These are phyloP conservation scores for Rhinichthys osculus DNA, from an alignment of 2,797 vertebrate genomes.

Conservation along the genomic window DNA sequence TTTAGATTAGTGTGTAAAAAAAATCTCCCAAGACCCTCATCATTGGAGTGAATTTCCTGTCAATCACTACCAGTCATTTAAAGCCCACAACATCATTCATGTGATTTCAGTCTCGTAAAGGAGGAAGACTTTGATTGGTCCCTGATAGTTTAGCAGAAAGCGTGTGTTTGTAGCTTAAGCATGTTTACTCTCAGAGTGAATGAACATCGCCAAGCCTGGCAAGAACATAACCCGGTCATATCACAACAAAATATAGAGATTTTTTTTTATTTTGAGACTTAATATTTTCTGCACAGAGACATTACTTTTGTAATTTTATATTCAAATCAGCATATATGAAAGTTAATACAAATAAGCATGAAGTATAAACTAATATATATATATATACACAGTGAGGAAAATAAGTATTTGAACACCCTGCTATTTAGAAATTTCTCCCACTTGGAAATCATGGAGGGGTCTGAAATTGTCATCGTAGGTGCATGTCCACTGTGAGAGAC, in stretches of 20 bases:
- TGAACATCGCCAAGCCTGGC: neutral
- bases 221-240: neutral
- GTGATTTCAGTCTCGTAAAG: conserved; percentile 13
- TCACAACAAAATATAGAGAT: neutral
- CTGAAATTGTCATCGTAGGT: too few relatives aligned
- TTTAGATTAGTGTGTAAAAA: neutral
- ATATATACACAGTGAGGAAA: too few relatives aligned
- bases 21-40: neutral
- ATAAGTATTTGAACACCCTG: too few relatives aligned
- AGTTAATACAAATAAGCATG: neutral
- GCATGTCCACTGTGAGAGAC: too few relatives aligned
- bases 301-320: neutral
- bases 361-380: too few relatives aligned
- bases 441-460: too few relatives aligned
- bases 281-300: neutral
- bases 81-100: neutral
- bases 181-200: neutral
- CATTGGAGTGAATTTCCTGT: neutral
- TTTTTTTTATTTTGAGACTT: too few relatives aligned
- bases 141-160: neutral
- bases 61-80: neutral
- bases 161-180: conserved; percentile 2
- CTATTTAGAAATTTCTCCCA: too few relatives aligned
- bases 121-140: neutral
- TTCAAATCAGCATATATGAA: neutral